These are phyloP conservation scores for Brachypteracias leptosomus DNA, from an alignment of 2,113 vertebrate genomes.

Conservation along the genomic window DNA sequence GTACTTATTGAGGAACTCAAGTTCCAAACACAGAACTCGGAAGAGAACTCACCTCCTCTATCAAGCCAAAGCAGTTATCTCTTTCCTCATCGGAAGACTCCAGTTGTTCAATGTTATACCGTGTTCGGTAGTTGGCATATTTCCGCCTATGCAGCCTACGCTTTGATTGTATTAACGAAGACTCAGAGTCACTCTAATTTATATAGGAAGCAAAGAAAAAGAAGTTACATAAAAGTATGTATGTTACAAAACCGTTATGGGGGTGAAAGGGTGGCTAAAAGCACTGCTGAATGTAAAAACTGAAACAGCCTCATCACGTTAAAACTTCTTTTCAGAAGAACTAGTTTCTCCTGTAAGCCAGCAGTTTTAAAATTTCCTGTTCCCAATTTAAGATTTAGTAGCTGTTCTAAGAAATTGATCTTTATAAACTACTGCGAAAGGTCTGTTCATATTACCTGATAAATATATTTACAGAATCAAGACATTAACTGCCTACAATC, in stretches of 20 bases:
- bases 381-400: background rate
- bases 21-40: background rate
- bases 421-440: background rate
- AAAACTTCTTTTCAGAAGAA: background rate
- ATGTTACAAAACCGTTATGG: background rate
- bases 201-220: background rate
- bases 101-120: constrained; percentile 69
- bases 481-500: background rate
- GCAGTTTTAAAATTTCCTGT: background rate
- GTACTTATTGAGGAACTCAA: background rate
- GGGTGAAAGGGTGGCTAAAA: background rate
- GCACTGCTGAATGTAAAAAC: background rate
- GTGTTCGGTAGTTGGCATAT: constrained; percentile 53
- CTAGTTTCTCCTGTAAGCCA: background rate
- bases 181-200: constrained; percentile 84
- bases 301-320: rapidly evolving
- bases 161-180: constrained; percentile 68
- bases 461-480: background rate
- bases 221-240: background rate
- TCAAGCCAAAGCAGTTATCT: constrained; percentile 81
- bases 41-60: constrained; percentile 60
- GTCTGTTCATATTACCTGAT: background rate
- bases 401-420: background rate
- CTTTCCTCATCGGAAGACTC: constrained; percentile 89
- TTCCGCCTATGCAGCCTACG: constrained; percentile 74